These are phyloP conservation scores for Anoplius nigerrimus DNA, from an alignment of 2,888 invertebrate species.

Conservation along the genomic window DNA sequence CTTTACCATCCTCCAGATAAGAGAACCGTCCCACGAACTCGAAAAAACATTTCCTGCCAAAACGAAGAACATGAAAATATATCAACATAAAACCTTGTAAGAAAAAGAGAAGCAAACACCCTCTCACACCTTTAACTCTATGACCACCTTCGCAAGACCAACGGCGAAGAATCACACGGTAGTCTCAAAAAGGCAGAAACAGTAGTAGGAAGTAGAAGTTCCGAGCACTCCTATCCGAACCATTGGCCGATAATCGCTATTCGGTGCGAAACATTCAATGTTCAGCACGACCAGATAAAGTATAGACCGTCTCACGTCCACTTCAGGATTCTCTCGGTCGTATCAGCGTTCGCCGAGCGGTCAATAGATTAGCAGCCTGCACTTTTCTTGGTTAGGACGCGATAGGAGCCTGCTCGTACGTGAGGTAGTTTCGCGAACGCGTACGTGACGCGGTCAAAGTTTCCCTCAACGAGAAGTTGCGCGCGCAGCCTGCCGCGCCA, in stretches of 20 bases:
- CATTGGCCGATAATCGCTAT: conserved; percentile 35
- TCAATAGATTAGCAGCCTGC: conserved; percentile 22
- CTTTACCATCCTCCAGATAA: too few species aligned
- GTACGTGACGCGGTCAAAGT: conserved; percentile 48
- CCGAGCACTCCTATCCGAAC: conserved; percentile 26
- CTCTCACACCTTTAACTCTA: too few species aligned
- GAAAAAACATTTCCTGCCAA: too few species aligned
- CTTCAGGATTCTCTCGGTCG: not conserved
- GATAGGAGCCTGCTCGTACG: conserved; percentile 34
- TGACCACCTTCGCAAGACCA: not conserved
- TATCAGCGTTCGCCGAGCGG: conserved; percentile 2
- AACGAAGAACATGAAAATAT: too few species aligned
- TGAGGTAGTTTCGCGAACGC: conserved; percentile 41
- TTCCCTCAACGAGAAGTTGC: conserved; percentile 13
- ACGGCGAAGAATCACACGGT: not conserved
- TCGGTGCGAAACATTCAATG: conserved; percentile 25
- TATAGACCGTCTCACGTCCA: not conserved
- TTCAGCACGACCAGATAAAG: conserved; percentile 11
- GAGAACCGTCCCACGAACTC: too few species aligned
- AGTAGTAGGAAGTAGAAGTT: not conserved
- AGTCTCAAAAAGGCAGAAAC: not conserved
- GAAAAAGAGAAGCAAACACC: too few species aligned
- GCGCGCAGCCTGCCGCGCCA: too few species aligned
- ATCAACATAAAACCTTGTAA: too few species aligned
- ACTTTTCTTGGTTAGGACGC: conserved; percentile 26